Evolutionary conservation across 2,113 vertebrate genomes (phyloP).

Genomic region (Crotalus helleri): DNA sequence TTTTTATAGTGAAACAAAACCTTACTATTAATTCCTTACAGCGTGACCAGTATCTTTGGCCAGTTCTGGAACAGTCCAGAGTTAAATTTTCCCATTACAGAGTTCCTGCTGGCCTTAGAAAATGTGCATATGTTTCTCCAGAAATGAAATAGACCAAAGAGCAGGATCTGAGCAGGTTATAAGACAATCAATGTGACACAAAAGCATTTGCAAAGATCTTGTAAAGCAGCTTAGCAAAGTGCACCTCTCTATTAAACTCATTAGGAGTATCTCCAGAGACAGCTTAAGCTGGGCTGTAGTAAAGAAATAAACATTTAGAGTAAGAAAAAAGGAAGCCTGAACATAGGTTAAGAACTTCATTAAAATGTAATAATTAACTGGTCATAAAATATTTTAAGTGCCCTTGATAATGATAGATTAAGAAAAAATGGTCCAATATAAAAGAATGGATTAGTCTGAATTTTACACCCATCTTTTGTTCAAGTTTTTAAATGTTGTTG

Average conservation of each 20-base stretch:
- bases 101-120: background rate
- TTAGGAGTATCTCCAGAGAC: conserved; percentile 38
- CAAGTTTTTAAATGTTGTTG: conserved; percentile 2
- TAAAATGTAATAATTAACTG: conserved; percentile 40
- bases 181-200: conserved; percentile 15
- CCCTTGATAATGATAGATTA: conserved; percentile 12
- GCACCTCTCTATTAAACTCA: background rate
- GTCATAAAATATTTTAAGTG: conserved; percentile 44
- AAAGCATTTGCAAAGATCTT: conserved; percentile 13
- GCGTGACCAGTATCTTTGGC: background rate
- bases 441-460: conserved; percentile 28
- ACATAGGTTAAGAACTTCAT: conserved; percentile 40
- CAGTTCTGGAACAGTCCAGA: background rate
- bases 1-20: background rate
- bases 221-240: conserved; percentile 16
- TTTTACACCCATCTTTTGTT: conserved; percentile 17
- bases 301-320: conserved; percentile 47
- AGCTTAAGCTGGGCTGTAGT: conserved; percentile 36
- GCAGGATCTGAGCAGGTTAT: background rate
- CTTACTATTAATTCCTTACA: background rate
- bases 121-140: background rate
- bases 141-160: background rate
- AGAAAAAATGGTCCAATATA: conserved; percentile 16
- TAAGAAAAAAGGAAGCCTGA: conserved; percentile 13
- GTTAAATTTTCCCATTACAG: background rate